phyloP scores from a whole-genome alignment of 1,140 invertebrate species.

The Sitophilus oryzae region DNA sequence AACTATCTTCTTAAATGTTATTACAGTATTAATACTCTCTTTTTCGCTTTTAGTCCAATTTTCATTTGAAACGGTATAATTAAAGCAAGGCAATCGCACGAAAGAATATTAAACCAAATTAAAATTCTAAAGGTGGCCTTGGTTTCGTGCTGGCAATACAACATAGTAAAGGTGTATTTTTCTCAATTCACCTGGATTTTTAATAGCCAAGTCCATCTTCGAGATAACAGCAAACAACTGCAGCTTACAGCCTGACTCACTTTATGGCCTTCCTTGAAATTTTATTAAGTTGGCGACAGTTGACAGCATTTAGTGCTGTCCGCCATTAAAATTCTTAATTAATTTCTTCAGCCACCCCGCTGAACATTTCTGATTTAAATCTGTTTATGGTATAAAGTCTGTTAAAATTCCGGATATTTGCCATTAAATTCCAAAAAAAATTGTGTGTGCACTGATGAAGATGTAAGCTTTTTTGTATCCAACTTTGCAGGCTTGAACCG shows the following conservation, averaged over 20 bases:
- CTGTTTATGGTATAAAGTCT: too few relatives aligned
- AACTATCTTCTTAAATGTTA: too few relatives aligned
- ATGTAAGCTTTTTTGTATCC: too few relatives aligned
- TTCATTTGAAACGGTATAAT: too few relatives aligned
- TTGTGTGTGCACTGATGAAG: too few relatives aligned
- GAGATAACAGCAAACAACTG: conserved; percentile 11
- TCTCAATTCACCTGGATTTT: neutral
- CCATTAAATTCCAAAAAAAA: too few relatives aligned
- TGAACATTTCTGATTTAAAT: too few relatives aligned
- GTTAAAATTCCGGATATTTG: too few relatives aligned
- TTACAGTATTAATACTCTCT: too few relatives aligned
- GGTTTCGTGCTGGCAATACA: conserved; percentile 3
- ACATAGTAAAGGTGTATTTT: conserved; percentile 9
- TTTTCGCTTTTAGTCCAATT: too few relatives aligned
- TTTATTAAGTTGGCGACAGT: conserved; percentile 16
- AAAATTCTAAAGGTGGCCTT: conserved; percentile 1
- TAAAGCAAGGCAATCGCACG: too few relatives aligned
- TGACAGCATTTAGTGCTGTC: conserved; percentile 1
- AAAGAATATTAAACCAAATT: conserved; percentile 7
- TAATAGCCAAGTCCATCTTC: conserved; percentile 2
- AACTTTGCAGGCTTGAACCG: too few relatives aligned
- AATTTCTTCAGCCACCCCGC: neutral
- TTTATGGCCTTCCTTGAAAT: conserved; percentile 14
- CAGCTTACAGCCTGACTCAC: neutral
- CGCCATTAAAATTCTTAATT: conserved; percentile 8